Evolutionary conservation across 2,888 invertebrate species (phyloP).

Genomic region (Hartigia nigra): DNA sequence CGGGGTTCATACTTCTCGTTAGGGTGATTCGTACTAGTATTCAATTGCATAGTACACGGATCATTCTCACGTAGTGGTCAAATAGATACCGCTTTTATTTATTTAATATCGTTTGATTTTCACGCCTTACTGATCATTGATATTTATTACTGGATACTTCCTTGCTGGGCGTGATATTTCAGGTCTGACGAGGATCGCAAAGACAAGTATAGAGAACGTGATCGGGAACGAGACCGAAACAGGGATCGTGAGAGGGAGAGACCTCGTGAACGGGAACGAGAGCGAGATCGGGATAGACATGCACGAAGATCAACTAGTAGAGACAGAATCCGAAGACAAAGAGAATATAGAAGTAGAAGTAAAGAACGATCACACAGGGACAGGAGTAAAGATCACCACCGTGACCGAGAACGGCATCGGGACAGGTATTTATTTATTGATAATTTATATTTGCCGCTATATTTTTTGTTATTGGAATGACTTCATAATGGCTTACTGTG

Average conservation of each 20-base stretch:
- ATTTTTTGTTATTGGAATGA: constrained; percentile 9
- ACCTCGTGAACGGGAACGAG: constrained; percentile 45
- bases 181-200: constrained; percentile 65
- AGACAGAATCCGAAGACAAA: constrained; percentile 56
- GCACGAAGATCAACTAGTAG: constrained; percentile 50
- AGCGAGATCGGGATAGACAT: constrained; percentile 48
- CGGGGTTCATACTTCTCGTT: background rate
- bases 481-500: background rate
- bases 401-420: constrained; percentile 58
- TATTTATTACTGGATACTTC: constrained; percentile 13
- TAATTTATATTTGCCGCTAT: constrained; percentile 4
- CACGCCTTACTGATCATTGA: constrained; percentile 27
- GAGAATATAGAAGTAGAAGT: constrained; percentile 62
- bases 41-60: background rate
- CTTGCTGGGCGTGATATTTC: constrained; percentile 38
- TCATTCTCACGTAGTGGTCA: background rate
- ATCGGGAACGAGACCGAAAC: constrained; percentile 52
- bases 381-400: constrained; percentile 55
- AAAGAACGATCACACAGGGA: constrained; percentile 58
- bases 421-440: constrained; percentile 47
- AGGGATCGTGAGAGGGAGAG: constrained; percentile 52
- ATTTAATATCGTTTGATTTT: constrained; percentile 27
- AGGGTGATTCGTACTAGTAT: background rate
- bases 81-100: constrained; percentile 1
- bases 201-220: constrained; percentile 58